A percentile compares a stretch with the other conserved stretches of the same genome.
Evolutionary conservation across 2,113 vertebrate species (phyloP).

Genomic region (Dissostichus mawsoni): DNA sequence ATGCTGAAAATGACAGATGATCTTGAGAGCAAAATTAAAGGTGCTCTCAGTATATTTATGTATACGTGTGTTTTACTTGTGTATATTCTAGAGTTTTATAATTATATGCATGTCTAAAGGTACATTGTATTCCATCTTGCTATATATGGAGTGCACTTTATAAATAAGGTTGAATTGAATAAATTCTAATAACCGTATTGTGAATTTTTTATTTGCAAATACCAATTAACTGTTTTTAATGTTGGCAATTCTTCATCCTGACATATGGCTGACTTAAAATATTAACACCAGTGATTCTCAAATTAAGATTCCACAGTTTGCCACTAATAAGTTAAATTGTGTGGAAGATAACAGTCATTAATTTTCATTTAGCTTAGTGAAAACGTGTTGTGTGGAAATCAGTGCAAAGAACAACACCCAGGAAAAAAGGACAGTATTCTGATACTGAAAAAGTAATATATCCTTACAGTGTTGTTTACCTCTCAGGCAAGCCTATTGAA

Average conservation of each 20-base stretch:
- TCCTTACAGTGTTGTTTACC: conserved; percentile 41
- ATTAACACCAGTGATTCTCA: conserved; percentile 38
- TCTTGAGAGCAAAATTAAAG: too few species aligned
- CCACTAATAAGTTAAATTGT: conserved; percentile 44
- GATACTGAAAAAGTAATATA: conserved; percentile 53
- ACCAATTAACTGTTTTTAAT: conserved; percentile 49
- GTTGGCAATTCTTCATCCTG: conserved; percentile 53
- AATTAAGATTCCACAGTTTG: conserved; percentile 44
- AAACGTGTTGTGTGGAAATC: conserved; percentile 18
- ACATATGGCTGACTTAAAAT: conserved; percentile 45
- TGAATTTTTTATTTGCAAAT: conserved; percentile 12
- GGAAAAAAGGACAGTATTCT: conserved; percentile 32
- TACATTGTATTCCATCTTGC: too few species aligned
- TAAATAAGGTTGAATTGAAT: too few species aligned
- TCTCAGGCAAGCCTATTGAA: conserved; percentile 34
- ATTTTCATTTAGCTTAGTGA: conserved; percentile 50
- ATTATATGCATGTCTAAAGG: too few species aligned
- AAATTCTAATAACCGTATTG: too few species aligned
- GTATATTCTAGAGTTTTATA: too few species aligned
- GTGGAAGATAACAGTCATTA: conserved; percentile 60
- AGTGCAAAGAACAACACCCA: conserved; percentile 11
- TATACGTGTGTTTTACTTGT: too few species aligned
- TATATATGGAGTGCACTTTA: too few species aligned
- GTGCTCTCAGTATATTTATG: too few species aligned
- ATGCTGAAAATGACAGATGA: too few species aligned